Conservation (phyloP, 1,140 invertebrate species). For the Drosophila ohnishii region DNA sequence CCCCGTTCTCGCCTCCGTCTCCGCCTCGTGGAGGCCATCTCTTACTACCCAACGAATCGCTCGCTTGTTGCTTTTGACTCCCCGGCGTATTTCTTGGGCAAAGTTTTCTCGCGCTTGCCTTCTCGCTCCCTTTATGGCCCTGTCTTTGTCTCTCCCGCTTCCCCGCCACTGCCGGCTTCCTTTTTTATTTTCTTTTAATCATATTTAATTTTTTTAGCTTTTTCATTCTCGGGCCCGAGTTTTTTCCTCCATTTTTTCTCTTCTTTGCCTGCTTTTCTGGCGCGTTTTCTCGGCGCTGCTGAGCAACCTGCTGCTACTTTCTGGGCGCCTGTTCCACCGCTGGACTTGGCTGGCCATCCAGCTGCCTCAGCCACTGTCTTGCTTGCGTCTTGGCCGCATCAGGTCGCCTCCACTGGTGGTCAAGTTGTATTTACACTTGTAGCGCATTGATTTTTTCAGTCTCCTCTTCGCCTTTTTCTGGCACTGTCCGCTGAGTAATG, state of each 20-base stretch:
- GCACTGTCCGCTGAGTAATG: slow-evolving; percentile 33
- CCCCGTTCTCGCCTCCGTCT: neutral
- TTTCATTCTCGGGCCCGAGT: slow-evolving; percentile 58
- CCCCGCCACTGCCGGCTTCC: slow-evolving; percentile 12
- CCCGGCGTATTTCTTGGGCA: slow-evolving; percentile 60
- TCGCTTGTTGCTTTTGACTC: slow-evolving; percentile 72
- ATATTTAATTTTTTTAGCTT: slow-evolving; percentile 80
- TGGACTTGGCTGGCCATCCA: slow-evolving; percentile 70
- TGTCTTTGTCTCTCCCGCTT: slow-evolving; percentile 7
- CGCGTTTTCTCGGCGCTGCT: slow-evolving; percentile 45
- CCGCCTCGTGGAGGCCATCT: neutral
- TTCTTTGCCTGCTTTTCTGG: slow-evolving; percentile 36
- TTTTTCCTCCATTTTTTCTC: slow-evolving; percentile 43
- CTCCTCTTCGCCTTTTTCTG: slow-evolving; percentile 22
- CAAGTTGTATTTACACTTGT: slow-evolving; percentile 78
- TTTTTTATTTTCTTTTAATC: slow-evolving; percentile 79
- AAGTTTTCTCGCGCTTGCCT: slow-evolving; percentile 33
- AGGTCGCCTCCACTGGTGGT: slow-evolving; percentile 50
- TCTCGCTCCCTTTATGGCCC: slow-evolving; percentile 3
- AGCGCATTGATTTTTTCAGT: slow-evolving; percentile 71
- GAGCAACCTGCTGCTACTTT: slow-evolving; percentile 56
- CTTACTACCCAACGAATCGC: slow-evolving; percentile 22
- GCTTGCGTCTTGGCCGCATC: slow-evolving; percentile 5
- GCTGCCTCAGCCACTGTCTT: slow-evolving; percentile 8
- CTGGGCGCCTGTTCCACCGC: slow-evolving; percentile 71